Base-by-base conservation (phyloP, 2,797 vertebrate genomes). In the Gymnodraco acuticeps region DNA sequence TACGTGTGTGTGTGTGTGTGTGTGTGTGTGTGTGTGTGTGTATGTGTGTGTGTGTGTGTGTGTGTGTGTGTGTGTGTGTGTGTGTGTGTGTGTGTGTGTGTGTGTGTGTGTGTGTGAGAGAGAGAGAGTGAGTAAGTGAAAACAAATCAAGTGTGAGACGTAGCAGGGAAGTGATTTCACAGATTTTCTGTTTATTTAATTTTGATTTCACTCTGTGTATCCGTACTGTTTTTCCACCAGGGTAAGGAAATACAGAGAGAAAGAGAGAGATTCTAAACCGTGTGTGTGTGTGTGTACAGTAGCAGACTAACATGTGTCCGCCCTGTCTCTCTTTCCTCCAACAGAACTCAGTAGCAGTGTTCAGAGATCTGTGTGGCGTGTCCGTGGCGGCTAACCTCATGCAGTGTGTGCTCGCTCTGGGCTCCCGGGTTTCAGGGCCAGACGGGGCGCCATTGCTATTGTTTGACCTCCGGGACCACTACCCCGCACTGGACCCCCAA, bases 381-480 rank as follows among this genome's bases (percentile, higher is more conserved):
- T 97, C 97, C 3, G 96, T 96, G 2, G 97, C 97, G 91, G 96
- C 97, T 77, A 98, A 98, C 91, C 96, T 98, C 88, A 98, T 97
- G 96, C 97, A 98, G 93, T 98, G 97, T 72, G 95, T 98, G 70
- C 86, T 98, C 88, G 97, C 97, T 0, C 94, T 98, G 85, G 95
- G 96, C 67, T 95, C 96, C 70, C 96, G 95, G 72, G 94, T 97
- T 71, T 93, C 96, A 46, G 97, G 96, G 62, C 94, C 96, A 33
- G 97, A 98, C 46, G 97, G 94, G 73, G 82, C 83, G 3, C 96
- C 97, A 51, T 87, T 97, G 78, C 93, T 98, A 50, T 92, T 97
- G 64, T 93, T 99, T 91, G 96, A 97, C 88, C 96, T 99, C 81
- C 94, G 51, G 45, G 96, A 97, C 81, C 94, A 94, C 71, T 98